These are phyloP conservation scores for Molossus alvarezi DNA, from an alignment of 2,797 vertebrate species.

Conservation along the genomic window DNA sequence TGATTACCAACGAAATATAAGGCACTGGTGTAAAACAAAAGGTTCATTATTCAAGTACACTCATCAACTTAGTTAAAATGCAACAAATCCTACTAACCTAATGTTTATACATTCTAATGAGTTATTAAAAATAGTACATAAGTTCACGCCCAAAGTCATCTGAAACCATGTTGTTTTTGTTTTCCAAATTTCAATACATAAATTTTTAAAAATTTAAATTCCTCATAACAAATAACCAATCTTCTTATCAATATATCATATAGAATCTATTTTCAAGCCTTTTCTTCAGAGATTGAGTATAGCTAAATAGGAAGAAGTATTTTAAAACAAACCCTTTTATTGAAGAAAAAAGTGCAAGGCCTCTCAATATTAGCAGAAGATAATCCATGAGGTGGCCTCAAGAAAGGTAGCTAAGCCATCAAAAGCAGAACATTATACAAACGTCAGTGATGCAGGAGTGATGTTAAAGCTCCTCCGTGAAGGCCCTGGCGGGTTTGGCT, in stretches of 20 bases:
- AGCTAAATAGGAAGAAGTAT: conserved; percentile 60
- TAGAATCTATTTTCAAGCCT: neutral
- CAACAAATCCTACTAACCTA: neutral
- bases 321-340: conserved; percentile 82
- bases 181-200: conserved; percentile 36
- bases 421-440: conserved; percentile 82
- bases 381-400: conserved; percentile 75
- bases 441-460: conserved; percentile 64
- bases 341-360: conserved; percentile 78
- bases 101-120: neutral
- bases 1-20: conserved; percentile 37
- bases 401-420: conserved; percentile 77
- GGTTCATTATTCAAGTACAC: conserved; percentile 32
- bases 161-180: conserved; percentile 13
- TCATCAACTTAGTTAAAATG: conserved; percentile 35
- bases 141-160: neutral
- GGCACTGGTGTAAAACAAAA: neutral
- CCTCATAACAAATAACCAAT: conserved; percentile 42
- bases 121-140: neutral
- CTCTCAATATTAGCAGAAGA: conserved; percentile 72
- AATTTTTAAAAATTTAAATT: conserved; percentile 22
- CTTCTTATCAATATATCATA: neutral
- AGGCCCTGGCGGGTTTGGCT: too few relatives aligned
- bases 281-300: conserved; percentile 51
- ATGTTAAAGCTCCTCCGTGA: conserved; percentile 79